Evolutionary conservation across 2,888 invertebrate species (phyloP).

Genomic region (Xanthia icteritia): DNA sequence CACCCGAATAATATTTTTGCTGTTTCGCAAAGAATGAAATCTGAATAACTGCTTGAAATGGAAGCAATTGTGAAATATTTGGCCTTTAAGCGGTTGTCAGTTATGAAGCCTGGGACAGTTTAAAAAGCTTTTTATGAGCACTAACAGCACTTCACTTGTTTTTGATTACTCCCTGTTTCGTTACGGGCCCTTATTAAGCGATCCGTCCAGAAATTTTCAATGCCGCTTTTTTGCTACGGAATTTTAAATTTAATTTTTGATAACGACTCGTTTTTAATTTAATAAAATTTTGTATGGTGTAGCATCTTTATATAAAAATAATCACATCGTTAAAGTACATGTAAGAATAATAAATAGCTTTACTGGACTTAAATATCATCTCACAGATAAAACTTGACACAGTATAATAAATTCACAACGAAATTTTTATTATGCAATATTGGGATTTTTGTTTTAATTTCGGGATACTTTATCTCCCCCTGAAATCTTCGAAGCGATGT

Average conservation of each 20-base stretch:
- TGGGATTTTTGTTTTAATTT: constrained; percentile 42
- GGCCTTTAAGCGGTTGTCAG: constrained; percentile 74
- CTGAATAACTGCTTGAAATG: constrained; percentile 70
- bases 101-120: constrained; percentile 78
- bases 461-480: constrained; percentile 43
- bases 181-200: constrained; percentile 79
- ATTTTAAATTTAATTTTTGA: constrained; percentile 73
- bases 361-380: constrained; percentile 29
- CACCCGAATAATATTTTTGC: constrained; percentile 49
- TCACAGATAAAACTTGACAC: constrained; percentile 30
- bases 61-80: constrained; percentile 76
- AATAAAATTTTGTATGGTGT: constrained; percentile 46
- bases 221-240: constrained; percentile 67
- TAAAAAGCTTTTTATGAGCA: constrained; percentile 79
- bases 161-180: constrained; percentile 78
- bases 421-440: constrained; percentile 51
- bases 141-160: constrained; percentile 76
- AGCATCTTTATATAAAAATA: constrained; percentile 46
- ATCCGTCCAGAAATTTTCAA: constrained; percentile 73
- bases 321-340: constrained; percentile 29
- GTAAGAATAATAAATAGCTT: constrained; percentile 39
- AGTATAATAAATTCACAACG: constrained; percentile 35
- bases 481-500: constrained; percentile 47
- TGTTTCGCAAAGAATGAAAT: constrained; percentile 69
- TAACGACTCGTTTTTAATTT: constrained; percentile 70